Evolutionary conservation across 2,113 vertebrate species (phyloP).

Genomic region (Procavia capensis): DNA sequence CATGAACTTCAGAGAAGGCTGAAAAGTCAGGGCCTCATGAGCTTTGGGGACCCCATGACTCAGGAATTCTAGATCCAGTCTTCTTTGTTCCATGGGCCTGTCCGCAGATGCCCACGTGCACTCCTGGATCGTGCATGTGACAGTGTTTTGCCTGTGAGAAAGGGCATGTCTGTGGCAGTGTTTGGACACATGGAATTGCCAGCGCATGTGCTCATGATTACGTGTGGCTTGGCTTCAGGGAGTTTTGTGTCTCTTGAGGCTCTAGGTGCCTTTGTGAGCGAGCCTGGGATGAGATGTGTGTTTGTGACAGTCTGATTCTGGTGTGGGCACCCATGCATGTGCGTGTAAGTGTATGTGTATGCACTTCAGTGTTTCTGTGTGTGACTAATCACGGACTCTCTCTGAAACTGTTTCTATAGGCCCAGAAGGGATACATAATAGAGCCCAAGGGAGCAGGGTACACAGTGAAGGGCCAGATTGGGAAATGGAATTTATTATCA

Average conservation of each 20-base stretch:
- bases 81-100: conserved; percentile 1
- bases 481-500: neutral
- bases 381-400: neutral
- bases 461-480: neutral
- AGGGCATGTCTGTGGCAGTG: conserved; percentile 53
- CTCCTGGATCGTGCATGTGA: neutral
- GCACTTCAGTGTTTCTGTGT: neutral
- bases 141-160: conserved; percentile 51
- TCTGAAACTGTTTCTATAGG: neutral
- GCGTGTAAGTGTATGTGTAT: neutral
- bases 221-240: conserved; percentile 47
- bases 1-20: neutral
- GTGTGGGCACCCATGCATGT: neutral
- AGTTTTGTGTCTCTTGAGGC: conserved; percentile 28
- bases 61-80: neutral
- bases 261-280: conserved; percentile 47
- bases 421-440: neutral
- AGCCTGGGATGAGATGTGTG: neutral
- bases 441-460: neutral
- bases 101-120: neutral
- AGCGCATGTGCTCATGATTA: conserved; percentile 58
- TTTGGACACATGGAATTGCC: conserved; percentile 39
- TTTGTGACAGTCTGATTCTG: neutral
- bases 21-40: neutral
- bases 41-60: neutral